Percentiles rank a stretch among this genome's conserved stretches.
phyloP scores from a whole-genome alignment of 2,797 vertebrate genomes.

The Babyrousa celebensis region DNA sequence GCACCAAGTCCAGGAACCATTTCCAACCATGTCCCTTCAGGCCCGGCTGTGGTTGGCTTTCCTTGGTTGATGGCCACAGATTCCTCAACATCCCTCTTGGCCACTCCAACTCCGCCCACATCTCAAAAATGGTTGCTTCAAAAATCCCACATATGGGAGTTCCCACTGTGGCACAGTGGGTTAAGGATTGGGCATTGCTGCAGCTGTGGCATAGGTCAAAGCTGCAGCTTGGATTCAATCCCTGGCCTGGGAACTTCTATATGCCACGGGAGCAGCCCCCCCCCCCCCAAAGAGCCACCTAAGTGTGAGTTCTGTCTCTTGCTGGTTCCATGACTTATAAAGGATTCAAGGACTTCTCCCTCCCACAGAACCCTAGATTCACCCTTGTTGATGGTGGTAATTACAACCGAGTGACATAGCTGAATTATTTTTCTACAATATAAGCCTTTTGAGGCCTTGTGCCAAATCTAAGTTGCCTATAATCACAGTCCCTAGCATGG shows the following conservation, averaged over 20 bases:
- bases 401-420: neutral
- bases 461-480: neutral
- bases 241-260: too few relatives aligned
- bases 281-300: neutral
- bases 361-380: neutral
- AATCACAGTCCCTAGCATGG: neutral
- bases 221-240: too few relatives aligned
- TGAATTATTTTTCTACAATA: neutral
- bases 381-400: neutral
- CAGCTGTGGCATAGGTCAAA: too few relatives aligned
- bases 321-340: neutral
- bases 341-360: neutral
- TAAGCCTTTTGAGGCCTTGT: neutral
- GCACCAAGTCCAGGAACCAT: neutral
- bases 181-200: too few relatives aligned
- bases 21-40: neutral
- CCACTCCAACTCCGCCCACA: neutral
- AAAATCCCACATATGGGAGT: neutral
- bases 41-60: neutral
- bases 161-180: too few relatives aligned
- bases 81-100: neutral
- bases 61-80: neutral
- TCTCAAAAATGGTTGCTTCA: neutral
- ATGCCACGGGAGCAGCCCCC: too few relatives aligned
- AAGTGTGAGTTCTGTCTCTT: neutral